phyloP scores from a whole-genome alignment of 2,113 vertebrate species.

The Orthonyx spaldingii region DNA sequence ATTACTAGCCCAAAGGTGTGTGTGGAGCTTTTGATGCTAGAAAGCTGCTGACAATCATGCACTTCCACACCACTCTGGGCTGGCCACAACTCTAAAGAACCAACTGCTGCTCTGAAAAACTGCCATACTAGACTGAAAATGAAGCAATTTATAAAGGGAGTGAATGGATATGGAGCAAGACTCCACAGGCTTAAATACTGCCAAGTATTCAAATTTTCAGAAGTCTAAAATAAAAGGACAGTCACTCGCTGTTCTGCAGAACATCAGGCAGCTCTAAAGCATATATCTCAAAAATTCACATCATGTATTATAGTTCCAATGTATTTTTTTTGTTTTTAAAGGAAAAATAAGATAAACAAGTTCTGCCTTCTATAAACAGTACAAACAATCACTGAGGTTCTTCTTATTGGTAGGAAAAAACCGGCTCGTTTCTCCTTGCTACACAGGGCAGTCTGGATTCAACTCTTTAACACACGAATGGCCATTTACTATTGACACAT shows the following conservation, averaged over 20 bases:
- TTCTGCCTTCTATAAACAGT: not conserved
- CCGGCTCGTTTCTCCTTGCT: not conserved
- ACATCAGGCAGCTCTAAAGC: not conserved
- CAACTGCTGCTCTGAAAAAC: not conserved
- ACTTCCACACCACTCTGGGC: not conserved
- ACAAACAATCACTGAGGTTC: not conserved
- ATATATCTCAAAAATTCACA: not conserved
- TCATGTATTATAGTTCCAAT: not conserved
- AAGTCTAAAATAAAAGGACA: slow-evolving; percentile 5
- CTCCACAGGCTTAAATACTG: not conserved
- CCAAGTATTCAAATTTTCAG: not conserved
- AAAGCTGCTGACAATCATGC: not conserved
- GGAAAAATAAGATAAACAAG: not conserved
- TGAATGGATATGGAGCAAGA: not conserved
- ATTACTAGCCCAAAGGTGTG: not conserved
- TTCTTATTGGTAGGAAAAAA: not conserved
- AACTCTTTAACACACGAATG: not conserved
- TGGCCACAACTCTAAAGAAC: not conserved
- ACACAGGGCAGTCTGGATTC: not conserved
- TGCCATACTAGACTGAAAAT: not conserved
- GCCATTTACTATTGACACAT: not conserved
- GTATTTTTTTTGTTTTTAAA: not conserved
- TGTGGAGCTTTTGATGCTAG: not conserved
- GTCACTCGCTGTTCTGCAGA: not conserved
- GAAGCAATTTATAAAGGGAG: not conserved